phyloP scores from a whole-genome alignment of 2,888 invertebrate species.

The Melitaea athalia region DNA sequence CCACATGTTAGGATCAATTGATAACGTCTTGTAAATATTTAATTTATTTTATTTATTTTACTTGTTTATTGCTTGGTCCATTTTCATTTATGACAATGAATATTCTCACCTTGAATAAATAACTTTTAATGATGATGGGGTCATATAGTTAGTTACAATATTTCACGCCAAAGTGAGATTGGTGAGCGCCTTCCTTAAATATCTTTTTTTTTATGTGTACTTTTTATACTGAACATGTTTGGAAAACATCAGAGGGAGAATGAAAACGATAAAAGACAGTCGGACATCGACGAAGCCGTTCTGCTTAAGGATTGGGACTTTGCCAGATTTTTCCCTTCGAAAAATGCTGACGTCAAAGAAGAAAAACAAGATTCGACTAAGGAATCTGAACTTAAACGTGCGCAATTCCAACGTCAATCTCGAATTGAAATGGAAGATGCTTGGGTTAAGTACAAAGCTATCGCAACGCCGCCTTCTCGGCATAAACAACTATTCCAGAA shows the following conservation, averaged over 20 bases:
- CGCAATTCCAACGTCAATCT: conserved; percentile 72
- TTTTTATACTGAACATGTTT: conserved; percentile 75
- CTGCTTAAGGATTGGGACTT: conserved; percentile 94
- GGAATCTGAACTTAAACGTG: conserved; percentile 66
- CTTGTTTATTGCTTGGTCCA: conserved; percentile 24
- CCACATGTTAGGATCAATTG: conserved; percentile 12
- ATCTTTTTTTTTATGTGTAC: conserved; percentile 66
- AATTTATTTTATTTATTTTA: neutral
- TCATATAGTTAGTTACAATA: conserved; percentile 26
- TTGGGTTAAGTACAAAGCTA: conserved; percentile 71
- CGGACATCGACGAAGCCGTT: conserved; percentile 89
- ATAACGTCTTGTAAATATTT: conserved; percentile 10
- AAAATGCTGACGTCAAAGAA: conserved; percentile 60
- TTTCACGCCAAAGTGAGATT: conserved; percentile 80
- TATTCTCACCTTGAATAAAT: conserved; percentile 9
- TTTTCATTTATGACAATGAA: conserved; percentile 12
- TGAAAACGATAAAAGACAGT: conserved; percentile 70
- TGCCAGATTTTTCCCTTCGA: conserved; percentile 89
- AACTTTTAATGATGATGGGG: conserved; percentile 1
- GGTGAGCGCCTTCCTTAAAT: conserved; percentile 62
- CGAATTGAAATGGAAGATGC: conserved; percentile 76
- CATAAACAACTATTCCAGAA: conserved; percentile 69
- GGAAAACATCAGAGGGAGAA: conserved; percentile 73
- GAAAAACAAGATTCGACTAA: conserved; percentile 67
- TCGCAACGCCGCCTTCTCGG: conserved; percentile 70